Evolutionary conservation across 2,888 invertebrate genomes (phyloP).

Genomic region (Bhutanitis thaidina): DNA sequence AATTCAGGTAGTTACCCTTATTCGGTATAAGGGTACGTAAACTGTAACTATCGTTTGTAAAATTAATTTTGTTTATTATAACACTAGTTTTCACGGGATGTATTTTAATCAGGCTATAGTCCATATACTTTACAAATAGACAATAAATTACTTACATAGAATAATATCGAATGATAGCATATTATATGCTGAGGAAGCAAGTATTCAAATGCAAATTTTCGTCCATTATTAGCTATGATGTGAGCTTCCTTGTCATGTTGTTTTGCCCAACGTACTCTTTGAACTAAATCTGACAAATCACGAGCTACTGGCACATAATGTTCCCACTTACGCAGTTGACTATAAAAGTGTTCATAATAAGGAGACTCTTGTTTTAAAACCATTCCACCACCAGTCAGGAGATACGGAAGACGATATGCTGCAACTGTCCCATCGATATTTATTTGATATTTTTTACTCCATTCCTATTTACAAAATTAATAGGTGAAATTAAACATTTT

Average conservation of each 20-base stretch:
- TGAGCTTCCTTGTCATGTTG: constrained; percentile 84
- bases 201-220: constrained; percentile 86
- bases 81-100: no score
- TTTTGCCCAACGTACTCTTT: constrained; percentile 88
- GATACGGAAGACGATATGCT: constrained; percentile 95
- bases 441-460: constrained; percentile 94
- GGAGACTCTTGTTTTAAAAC: constrained; percentile 95
- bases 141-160: constrained; percentile 80
- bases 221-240: constrained; percentile 83
- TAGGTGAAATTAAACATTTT: no score
- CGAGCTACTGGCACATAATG: constrained; percentile 92
- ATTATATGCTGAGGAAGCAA: constrained; percentile 91
- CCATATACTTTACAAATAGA: constrained; percentile 74
- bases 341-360: constrained; percentile 97
- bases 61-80: no score
- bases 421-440: constrained; percentile 98
- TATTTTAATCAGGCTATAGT: no score
- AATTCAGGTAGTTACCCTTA: no score
- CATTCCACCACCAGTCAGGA: constrained; percentile 92
- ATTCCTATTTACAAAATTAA: constrained; percentile 76
- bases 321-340: constrained; percentile 84
- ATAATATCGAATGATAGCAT: constrained; percentile 89
- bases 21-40: no score
- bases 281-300: constrained; percentile 89
- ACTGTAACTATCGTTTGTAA: no score